A percentile compares a stretch with the other conserved stretches of the same genome.
Evolutionary conservation across 2,113 vertebrate genomes (phyloP).

Genomic region (Xenus cinereus): DNA sequence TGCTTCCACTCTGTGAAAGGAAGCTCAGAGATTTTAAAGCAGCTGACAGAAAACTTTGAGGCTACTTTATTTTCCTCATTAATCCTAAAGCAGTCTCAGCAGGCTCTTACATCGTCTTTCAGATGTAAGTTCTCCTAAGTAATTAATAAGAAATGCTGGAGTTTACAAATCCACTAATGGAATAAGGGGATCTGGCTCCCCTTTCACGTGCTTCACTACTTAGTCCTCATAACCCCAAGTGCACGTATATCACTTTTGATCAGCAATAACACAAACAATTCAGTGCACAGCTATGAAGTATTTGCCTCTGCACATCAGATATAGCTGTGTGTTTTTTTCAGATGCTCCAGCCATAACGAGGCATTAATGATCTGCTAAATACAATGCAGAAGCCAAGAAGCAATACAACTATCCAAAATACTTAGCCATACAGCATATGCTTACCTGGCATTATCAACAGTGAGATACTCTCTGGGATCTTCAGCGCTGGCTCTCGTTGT

Average conservation of each 20-base stretch:
- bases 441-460: conserved; percentile 62
- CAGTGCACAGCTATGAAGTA: neutral
- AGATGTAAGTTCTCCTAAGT: neutral
- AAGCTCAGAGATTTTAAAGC: neutral
- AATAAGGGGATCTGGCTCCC: neutral
- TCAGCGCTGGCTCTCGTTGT: conserved; percentile 38
- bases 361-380: conserved; percentile 27
- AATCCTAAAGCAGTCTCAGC: neutral
- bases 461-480: conserved; percentile 65
- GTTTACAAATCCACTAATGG: neutral
- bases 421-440: neutral
- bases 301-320: neutral
- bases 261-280: neutral
- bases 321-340: neutral
- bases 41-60: neutral
- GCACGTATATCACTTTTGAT: neutral
- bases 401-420: neutral
- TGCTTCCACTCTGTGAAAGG: neutral
- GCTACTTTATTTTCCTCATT: neutral
- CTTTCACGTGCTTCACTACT: neutral
- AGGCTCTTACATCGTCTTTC: neutral
- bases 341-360: neutral
- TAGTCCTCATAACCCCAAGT: neutral
- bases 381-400: neutral
- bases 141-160: neutral